A percentile compares a stretch with the other conserved stretches of the same genome.
Conservation (phyloP, 1,140 invertebrate genomes). For the Pinna nobilis region DNA sequence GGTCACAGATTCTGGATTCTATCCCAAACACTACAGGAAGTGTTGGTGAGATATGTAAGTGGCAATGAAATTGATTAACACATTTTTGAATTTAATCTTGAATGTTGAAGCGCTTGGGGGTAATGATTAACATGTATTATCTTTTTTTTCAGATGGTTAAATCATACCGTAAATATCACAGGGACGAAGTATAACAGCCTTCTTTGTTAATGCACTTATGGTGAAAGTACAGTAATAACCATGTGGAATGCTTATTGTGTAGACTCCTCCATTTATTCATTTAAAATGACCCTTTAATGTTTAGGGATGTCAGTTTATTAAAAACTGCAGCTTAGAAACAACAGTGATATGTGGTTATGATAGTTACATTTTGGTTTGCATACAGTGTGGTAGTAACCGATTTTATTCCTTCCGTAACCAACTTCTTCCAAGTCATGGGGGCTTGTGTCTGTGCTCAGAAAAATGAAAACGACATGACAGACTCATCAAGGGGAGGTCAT, state of each 20-base stretch:
- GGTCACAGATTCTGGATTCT: no score
- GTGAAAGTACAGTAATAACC: background rate
- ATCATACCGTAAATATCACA: no score
- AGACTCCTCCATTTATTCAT: background rate
- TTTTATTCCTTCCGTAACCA: background rate
- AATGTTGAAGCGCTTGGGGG: no score
- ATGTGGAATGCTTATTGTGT: background rate
- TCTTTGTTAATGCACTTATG: background rate
- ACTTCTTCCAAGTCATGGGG: constrained; percentile 50
- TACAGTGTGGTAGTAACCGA: background rate
- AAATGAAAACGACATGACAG: background rate
- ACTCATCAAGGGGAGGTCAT: constrained; percentile 5
- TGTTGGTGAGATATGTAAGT: no score
- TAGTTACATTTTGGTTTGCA: constrained; percentile 44
- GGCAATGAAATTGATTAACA: no score
- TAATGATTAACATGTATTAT: no score
- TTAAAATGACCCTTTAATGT: background rate
- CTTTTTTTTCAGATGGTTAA: no score
- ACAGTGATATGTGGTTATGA: constrained; percentile 27
- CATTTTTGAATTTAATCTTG: no score
- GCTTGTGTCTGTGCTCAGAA: constrained; percentile 67
- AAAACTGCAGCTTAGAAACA: no score
- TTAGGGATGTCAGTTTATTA: background rate
- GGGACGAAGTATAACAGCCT: constrained; percentile 9
- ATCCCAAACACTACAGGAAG: no score